Evolutionary conservation across 64 coral and sea anemone genomes (phyloP), one percentile per base, ranked within the genome.

Genomic region (Porites australiensis): DNA sequence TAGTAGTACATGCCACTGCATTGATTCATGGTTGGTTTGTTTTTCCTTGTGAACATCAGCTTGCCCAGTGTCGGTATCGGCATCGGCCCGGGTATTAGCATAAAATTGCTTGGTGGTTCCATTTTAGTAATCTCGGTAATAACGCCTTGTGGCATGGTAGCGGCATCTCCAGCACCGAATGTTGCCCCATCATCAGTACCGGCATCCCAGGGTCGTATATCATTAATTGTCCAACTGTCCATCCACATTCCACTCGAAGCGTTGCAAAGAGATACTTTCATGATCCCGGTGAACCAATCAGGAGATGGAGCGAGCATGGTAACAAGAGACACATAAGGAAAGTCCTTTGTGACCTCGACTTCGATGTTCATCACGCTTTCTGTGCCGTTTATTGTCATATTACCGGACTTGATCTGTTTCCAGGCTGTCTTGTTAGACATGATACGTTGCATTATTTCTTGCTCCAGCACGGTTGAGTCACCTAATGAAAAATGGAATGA

Each of bases 271-370:
- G 48, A 20, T 12, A 52, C 12, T 8, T 21, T 12, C 16, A 51
- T 50, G 63, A 66, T 51, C 12, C 81, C 81, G 3, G n/a, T 68
- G 81, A 84, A 84, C 81, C 81, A 91, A 74, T 91, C 89, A 50
- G 89, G 89, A 50, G 89, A 91, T 6, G 89, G 89, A 12, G 69
- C 79, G 55, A 91, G 66, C 89, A 91, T 91, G 18, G 89, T 72
- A 8, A 91, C 75, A 1, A 83, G 46, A 5, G 86, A 88, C 55
- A 88, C 86, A 6, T 59, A 51, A 63, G 86, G 72, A 50, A 74
- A 88, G 63, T 84, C 81, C 16, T n/a, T 16, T 8, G 81, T 84
- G 63, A 84, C 81, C 10, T 84, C n/a, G 7, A 84, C 81, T 2
- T 50, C 8, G 3, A 84, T 64, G 0, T n/a, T 9, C 63, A 50